Evolutionary conservation across 2,888 invertebrate genomes (phyloP), one percentile per base, ranked within the genome.

Genomic region (Cataglyphis livida): DNA sequence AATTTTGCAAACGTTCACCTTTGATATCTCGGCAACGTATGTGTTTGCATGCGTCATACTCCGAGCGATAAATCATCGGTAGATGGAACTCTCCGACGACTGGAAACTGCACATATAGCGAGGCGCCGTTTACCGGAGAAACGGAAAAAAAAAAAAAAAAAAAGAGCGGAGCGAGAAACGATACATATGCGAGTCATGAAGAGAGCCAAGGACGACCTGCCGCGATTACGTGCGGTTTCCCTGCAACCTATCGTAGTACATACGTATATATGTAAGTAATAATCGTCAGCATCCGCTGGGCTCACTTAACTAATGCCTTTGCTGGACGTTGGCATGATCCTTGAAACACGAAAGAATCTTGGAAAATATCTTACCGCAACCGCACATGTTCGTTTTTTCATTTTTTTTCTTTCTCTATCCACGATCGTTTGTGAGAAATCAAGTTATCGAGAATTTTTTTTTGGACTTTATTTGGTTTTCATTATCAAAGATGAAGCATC

Each of bases 151-250:
- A 71, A 59, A 28, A 59, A 28, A 21, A 0, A 21, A 21, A 21
- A 21, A 21, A 38, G n/a, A 32, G 10, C 12, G n/a, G 10, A 64
- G 5, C 51, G 51, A 51, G n/a, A 51, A 51, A 51, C n/a, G 51
- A 51, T 51, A n/a, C n/a, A 48, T 51, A n/a, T 51, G 38, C 48
- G 10, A 64, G 66, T 25, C 75, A 62, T n/a, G 66, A 35, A 38
- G 71, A 59, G 73, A 79, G 71, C 73, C 78, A 79, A 79, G 78
- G 78, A 79, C 59, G 18, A 79, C 78, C 59, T 79, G 78, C 71
- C 78, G 71, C 78, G 78, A 79, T 71, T 79, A 79, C 59, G 76
- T 21, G 54, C 78, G 7, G 54, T 28, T 28, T 76, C 51, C n/a
- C 51, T 28, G 41, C 68, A 54, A 35, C 51, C 41, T 41, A 68